These are phyloP conservation scores for Phalacrocorax carbo DNA, from an alignment of 2,113 vertebrate species.

Conservation along the genomic window DNA sequence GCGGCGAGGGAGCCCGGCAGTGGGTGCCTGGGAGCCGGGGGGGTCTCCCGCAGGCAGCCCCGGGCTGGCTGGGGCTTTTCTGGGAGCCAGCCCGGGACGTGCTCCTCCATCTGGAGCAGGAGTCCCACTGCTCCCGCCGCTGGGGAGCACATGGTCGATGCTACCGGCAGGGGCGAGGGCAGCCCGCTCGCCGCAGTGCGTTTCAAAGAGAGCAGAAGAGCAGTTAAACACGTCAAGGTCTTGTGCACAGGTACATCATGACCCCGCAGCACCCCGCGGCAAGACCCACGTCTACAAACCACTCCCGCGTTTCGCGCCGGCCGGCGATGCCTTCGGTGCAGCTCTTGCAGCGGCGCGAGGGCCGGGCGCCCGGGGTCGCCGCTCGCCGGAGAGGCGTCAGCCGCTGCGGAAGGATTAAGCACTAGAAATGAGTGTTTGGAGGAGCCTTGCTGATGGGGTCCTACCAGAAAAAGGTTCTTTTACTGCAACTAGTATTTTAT, in stretches of 20 bases:
- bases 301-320: not conserved
- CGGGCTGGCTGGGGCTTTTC: not conserved
- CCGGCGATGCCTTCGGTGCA: not conserved
- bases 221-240: not conserved
- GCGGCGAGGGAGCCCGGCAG: rapidly evolving
- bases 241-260: rapidly evolving
- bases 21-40: not conserved
- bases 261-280: not conserved
- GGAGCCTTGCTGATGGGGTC: not conserved
- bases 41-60: not conserved
- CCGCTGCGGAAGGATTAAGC: not conserved
- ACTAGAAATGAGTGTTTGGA: not conserved
- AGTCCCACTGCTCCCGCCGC: rapidly evolving
- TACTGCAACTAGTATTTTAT: constrained; percentile 45
- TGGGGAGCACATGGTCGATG: rapidly evolving
- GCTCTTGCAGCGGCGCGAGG: not conserved
- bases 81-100: not conserved
- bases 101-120: not conserved
- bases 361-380: rapidly evolving
- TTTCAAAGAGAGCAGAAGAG: not conserved
- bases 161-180: not conserved
- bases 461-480: constrained; percentile 25
- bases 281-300: not conserved
- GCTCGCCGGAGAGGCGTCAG: not conserved
- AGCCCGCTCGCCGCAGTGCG: rapidly evolving